Evolutionary conservation across 92 coral and sea anemone species (phyloP).

Genomic region (Phenganax marumi): DNA sequence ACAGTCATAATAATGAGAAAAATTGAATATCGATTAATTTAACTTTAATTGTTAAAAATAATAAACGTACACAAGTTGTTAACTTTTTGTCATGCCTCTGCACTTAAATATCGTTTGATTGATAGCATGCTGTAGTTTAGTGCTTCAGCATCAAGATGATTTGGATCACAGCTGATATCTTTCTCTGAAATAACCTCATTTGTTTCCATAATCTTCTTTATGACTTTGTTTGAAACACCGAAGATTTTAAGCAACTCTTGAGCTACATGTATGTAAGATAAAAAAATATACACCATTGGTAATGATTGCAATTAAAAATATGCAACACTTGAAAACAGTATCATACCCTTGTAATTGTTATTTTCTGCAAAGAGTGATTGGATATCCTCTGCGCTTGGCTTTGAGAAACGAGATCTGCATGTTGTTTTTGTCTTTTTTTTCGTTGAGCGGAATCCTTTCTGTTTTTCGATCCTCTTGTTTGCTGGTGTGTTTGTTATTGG

Average conservation of each 20-base stretch:
- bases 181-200: background rate
- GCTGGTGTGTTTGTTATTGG: background rate
- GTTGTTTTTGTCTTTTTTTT: background rate
- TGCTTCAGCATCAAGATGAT: conserved; percentile 8
- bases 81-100: background rate
- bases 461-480: background rate
- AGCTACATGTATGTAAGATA: background rate
- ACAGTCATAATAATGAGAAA: background rate
- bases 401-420: background rate
- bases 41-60: background rate
- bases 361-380: background rate
- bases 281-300: background rate
- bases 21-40: background rate
- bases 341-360: background rate
- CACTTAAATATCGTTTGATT: background rate
- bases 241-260: background rate
- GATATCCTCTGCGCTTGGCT: background rate
- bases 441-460: background rate
- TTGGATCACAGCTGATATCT: conserved; percentile 2
- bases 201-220: conserved; percentile 3
- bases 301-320: conserved; percentile 17
- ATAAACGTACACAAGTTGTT: background rate
- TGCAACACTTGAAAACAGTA: background rate
- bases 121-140: background rate
- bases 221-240: conserved; percentile 18